A percentile compares a stretch with the other conserved stretches of the same genome.
phyloP scores from a whole-genome alignment of 1,140 invertebrate species.

The Drosophila nigromelanica region DNA sequence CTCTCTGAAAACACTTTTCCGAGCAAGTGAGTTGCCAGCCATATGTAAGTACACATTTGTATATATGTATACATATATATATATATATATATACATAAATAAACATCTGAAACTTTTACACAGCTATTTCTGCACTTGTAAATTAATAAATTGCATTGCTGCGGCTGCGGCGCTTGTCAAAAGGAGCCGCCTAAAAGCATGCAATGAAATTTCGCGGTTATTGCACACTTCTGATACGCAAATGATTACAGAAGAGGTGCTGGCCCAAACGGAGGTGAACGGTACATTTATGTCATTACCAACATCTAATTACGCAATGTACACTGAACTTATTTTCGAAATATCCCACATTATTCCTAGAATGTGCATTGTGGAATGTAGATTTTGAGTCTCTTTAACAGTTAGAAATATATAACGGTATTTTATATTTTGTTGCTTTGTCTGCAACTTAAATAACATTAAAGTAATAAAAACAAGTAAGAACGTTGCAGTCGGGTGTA shows the following conservation, averaged over 20 bases:
- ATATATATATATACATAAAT: constrained; percentile 1
- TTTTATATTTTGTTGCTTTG: too few relatives aligned
- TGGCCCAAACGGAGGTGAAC: not conserved
- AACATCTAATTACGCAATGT: not conserved
- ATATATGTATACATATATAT: not conserved
- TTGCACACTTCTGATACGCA: constrained; percentile 35
- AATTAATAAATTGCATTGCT: constrained; percentile 67
- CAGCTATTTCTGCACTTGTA: constrained; percentile 29
- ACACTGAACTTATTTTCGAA: too few relatives aligned
- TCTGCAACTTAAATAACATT: too few relatives aligned
- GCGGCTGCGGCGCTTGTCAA: constrained; percentile 4
- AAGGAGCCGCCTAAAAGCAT: constrained; percentile 26
- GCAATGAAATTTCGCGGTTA: constrained; percentile 64
- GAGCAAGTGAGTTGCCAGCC: constrained; percentile 13
- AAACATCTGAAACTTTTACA: constrained; percentile 16
- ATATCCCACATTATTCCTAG: too few relatives aligned
- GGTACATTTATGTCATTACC: not conserved
- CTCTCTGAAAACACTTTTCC: constrained; percentile 16
- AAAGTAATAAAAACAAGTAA: too few relatives aligned
- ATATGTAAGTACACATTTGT: constrained; percentile 3
- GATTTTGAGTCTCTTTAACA: too few relatives aligned
- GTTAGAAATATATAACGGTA: too few relatives aligned
- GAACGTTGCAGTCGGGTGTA: too few relatives aligned
- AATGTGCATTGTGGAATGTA: too few relatives aligned
- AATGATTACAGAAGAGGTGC: not conserved